phyloP scores from a whole-genome alignment of 2,797 vertebrate genomes.

The Sebastes steindachneri region DNA sequence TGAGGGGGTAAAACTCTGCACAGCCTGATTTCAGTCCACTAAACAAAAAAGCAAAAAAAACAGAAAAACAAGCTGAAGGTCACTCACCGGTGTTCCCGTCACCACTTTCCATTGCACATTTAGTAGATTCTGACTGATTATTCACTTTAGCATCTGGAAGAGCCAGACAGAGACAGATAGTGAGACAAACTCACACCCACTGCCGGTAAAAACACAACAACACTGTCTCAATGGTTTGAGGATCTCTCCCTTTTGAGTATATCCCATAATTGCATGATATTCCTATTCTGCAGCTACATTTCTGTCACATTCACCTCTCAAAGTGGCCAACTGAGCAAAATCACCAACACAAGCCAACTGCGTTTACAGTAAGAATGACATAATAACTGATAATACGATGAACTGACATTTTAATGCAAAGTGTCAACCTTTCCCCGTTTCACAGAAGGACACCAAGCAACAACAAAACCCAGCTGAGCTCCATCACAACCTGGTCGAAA shows the following conservation, averaged over 20 bases:
- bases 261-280: neutral
- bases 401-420: neutral
- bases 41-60: neutral
- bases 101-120: conserved; percentile 95
- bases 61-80: conserved; percentile 26
- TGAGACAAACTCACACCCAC: conserved; percentile 51
- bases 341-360: neutral
- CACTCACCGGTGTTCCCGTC: conserved; percentile 93
- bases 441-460: neutral
- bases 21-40: neutral
- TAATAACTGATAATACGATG: neutral
- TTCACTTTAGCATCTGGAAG: conserved; percentile 98
- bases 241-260: neutral
- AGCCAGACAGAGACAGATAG: conserved; percentile 79
- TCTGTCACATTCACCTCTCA: conserved; percentile 2
- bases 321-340: neutral
- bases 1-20: neutral
- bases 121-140: conserved; percentile 97
- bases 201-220: neutral
- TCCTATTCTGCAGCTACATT: neutral
- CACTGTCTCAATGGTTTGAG: neutral
- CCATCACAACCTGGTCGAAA: conserved; percentile 11
- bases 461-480: conserved; percentile 28
- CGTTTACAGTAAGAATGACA: neutral
- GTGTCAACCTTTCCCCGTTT: neutral